Conservation (phyloP, 2,797 vertebrate species). For the Pseudopleuronectes americanus region DNA sequence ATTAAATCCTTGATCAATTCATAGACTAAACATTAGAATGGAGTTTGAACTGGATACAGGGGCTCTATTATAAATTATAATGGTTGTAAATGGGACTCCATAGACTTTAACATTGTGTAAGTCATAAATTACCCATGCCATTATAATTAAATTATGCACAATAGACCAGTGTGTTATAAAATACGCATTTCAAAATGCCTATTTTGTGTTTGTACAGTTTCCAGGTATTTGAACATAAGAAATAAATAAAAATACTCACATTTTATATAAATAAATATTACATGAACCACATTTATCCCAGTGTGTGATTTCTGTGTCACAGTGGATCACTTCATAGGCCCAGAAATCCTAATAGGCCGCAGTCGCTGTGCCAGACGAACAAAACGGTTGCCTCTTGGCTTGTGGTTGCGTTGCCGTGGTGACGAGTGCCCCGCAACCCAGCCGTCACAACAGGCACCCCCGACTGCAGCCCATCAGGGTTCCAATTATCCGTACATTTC, state of each 20-base stretch:
- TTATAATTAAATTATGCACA: neutral
- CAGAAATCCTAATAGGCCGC: slow-evolving; percentile 40
- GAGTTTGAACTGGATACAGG: neutral
- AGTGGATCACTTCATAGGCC: slow-evolving; percentile 39
- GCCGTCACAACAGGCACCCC: slow-evolving; percentile 81
- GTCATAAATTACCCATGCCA: neutral
- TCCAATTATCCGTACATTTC: slow-evolving; percentile 84
- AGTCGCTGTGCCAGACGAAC: slow-evolving; percentile 39
- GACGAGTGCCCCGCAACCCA: slow-evolving; percentile 65
- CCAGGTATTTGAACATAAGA: neutral
- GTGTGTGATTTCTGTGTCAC: slow-evolving; percentile 22
- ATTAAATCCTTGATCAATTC: no score
- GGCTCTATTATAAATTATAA: neutral
- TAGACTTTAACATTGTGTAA: neutral
- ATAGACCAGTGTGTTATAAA: neutral
- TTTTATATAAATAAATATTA: neutral
- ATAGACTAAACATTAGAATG: neutral
- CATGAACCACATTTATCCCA: neutral
- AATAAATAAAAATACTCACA: neutral
- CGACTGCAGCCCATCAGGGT: slow-evolving; percentile 79
- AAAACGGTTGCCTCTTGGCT: slow-evolving; percentile 56
- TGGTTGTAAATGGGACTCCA: neutral
- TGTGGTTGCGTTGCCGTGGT: slow-evolving; percentile 68
- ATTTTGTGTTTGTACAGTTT: neutral
- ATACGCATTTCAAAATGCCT: neutral